Evolutionary conservation across 1,140 invertebrate species (phyloP), one percentile per base, ranked within the genome.

Genomic region (Protaetia brevitarsis): DNA sequence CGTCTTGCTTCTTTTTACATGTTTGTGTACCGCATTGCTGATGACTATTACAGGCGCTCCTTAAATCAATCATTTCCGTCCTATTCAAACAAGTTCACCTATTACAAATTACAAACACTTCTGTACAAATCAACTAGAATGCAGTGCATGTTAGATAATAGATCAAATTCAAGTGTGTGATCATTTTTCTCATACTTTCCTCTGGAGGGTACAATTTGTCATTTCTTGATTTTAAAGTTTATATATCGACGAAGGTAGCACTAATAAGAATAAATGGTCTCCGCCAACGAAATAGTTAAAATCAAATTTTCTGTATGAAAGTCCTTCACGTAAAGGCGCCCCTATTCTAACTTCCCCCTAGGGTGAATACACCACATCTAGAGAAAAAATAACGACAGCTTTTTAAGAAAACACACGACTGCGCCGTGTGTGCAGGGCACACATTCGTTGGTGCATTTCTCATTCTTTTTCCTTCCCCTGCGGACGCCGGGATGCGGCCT

Each of bases 141-240:
- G n/a, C n/a, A n/a, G n/a, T n/a, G n/a, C n/a, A n/a, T n/a, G n/a
- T n/a, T n/a, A n/a, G n/a, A n/a, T n/a, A n/a, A n/a, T n/a, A n/a
- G n/a, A n/a, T n/a, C n/a, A n/a, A n/a, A n/a, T n/a, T n/a, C n/a
- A n/a, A n/a, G n/a, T n/a, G n/a, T n/a, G n/a, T n/a, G n/a, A n/a
- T n/a, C n/a, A n/a, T n/a, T n/a, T n/a, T n/a, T n/a, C n/a, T n/a
- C n/a, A n/a, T n/a, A n/a, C n/a, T n/a, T n/a, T n/a, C n/a, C n/a
- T n/a, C n/a, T n/a, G n/a, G n/a, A 26, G 34, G 26, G 62, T n/a
- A 63, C 34, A 63, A 23, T 63, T 41, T 36, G 34, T 36, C 41
- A 23, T 41, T 41, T 21, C 41, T 36, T 45, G 36, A 28, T 63
- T 63, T 63, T 41, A 63, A 23, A 63, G 36, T 41, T 28, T 63